Conservation (phyloP, 2,797 vertebrate species). For the Schizopygopsis malacanthus region DNA sequence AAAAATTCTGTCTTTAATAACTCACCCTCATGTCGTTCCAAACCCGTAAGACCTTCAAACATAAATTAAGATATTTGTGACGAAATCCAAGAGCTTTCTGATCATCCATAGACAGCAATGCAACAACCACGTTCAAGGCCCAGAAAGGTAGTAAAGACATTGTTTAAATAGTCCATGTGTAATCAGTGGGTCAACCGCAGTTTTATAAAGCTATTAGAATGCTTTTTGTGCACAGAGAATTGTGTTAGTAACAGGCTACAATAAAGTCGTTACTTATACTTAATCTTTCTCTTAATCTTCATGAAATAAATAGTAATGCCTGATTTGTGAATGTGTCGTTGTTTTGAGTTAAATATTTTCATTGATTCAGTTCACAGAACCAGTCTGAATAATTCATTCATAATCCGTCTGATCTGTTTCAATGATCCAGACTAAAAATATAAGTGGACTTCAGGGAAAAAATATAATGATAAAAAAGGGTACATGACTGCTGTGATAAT, state of each 20-base stretch:
- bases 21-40: neutral
- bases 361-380: neutral
- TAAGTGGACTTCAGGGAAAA: slow-evolving; percentile 1
- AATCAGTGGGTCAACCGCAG: neutral
- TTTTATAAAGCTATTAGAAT: neutral
- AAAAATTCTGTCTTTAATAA: neutral
- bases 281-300: neutral
- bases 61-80: neutral
- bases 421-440: neutral
- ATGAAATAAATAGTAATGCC: neutral
- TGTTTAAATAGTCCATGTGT: neutral
- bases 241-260: neutral
- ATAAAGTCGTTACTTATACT: neutral
- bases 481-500: neutral
- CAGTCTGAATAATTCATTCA: neutral
- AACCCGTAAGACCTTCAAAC: neutral
- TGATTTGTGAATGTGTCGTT: neutral
- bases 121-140: neutral
- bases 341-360: neutral
- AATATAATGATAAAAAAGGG: neutral
- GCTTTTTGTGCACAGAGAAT: neutral
- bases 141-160: neutral
- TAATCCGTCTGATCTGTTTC: neutral
- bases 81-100: neutral
- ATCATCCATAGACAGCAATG: neutral